Base-by-base conservation (phyloP, 2,113 vertebrate genomes). In the Leucopternis melanops region DNA sequence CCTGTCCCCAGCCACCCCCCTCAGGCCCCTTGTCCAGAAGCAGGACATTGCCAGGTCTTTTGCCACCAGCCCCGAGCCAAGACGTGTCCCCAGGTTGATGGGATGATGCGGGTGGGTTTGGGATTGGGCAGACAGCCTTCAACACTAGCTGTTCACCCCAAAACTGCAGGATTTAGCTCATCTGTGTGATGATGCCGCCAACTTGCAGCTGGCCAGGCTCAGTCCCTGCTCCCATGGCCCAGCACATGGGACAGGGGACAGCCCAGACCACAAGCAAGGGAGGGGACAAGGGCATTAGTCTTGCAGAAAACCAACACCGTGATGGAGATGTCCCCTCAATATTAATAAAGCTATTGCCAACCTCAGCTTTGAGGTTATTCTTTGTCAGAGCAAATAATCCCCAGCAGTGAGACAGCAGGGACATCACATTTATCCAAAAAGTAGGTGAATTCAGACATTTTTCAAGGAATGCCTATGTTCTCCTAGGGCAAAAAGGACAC, bases 391-490 rank as follows among this genome's bases (percentile, higher is more conserved):
- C 23, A 32, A 45, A 11, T 40, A 20, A 65, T 6, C 8, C 40
- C 40, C 85, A 71, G 52, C n/a, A 57, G 45, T 18, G 58, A 85
- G 70, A 66, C 45, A n/a, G 57, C 32, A 50, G 47, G 69, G 52
- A 57, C 36, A 34, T 6, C 31, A 17, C 8, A 6, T 17, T 16
- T 38, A 58, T 20, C 34, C 49, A 42, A 10, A 65, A 65, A 38
- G 32, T 0, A 2, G 13, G 25, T n/a, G 21, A 40, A 21, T 34
- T 12, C 49, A 32, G 74, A 13, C 66, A 55, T 61, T 50, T 52
- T 26, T 16, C 21, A 29, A 52, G 38, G 32, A 54, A 27, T 2
- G 6, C 1, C 2, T 34, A 12, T 0, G 0, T 36, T 59, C 26
- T 74, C n/a, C 59, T 26, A 44, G 20, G 36, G 27, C 20, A 61